A percentile compares a stretch with the other conserved stretches of the same genome.
Evolutionary conservation across 2,113 vertebrate genomes (phyloP).

Genomic region (Laterallus jamaicensis): DNA sequence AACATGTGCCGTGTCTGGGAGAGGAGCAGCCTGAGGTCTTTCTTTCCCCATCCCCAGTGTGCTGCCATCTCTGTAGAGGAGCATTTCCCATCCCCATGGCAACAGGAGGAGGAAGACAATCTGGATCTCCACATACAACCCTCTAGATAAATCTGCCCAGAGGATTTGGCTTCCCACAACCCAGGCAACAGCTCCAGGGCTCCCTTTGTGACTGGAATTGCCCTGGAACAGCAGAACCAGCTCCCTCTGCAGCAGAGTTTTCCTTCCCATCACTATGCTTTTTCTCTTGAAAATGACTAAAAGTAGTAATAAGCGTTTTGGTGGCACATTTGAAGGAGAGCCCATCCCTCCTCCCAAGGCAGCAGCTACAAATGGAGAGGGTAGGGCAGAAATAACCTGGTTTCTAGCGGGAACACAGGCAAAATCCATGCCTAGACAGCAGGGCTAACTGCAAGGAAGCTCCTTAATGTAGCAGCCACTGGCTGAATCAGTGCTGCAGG

Average conservation of each 20-base stretch:
- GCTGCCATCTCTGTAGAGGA: background rate
- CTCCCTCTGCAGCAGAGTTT: background rate
- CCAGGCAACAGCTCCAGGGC: accelerated
- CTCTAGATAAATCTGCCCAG: background rate
- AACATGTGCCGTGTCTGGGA: background rate
- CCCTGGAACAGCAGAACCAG: background rate
- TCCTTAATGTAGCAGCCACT: accelerated
- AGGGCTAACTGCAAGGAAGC: background rate
- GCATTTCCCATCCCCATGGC: background rate
- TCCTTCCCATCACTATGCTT: background rate
- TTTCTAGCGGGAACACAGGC: background rate
- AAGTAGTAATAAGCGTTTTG: background rate
- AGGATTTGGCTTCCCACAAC: background rate
- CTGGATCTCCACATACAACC: background rate
- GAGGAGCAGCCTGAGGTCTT: background rate
- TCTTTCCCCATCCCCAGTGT: accelerated
- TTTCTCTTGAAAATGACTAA: background rate
- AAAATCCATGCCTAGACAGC: accelerated
- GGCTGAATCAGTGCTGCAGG: background rate
- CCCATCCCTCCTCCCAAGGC: background rate
- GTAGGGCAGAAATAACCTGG: background rate
- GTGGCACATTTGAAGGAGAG: background rate
- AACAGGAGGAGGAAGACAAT: background rate
- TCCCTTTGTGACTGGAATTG: background rate
- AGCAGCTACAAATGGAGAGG: background rate